Percentiles rank a stretch among this genome's conserved stretches.
These are phyloP conservation scores for Pseudococcus longispinus DNA, from an alignment of 2,888 invertebrate genomes.

Conservation along the genomic window DNA sequence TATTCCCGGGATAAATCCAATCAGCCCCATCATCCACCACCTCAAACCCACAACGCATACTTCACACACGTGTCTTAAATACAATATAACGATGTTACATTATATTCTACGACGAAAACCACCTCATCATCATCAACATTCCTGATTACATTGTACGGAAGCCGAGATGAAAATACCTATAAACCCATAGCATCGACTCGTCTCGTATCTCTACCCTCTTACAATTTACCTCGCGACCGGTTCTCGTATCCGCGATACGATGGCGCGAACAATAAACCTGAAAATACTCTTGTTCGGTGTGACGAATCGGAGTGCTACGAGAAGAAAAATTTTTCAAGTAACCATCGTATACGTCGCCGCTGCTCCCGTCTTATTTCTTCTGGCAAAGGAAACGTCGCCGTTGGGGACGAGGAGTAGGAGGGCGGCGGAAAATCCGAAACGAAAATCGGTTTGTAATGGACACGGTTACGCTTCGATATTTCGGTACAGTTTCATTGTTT, in stretches of 20 bases:
- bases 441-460: conserved; percentile 38
- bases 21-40: too few relatives aligned
- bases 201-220: neutral
- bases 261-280: conserved; percentile 15
- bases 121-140: neutral
- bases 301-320: neutral
- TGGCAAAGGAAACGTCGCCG: neutral
- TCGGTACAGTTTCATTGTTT: conserved; percentile 40
- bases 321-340: conserved; percentile 13
- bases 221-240: neutral
- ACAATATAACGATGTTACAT: neutral
- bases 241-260: neutral
- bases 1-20: too few relatives aligned
- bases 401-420: neutral
- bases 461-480: conserved; percentile 44
- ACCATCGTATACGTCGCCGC: neutral
- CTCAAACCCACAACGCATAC: too few relatives aligned
- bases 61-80: too few relatives aligned
- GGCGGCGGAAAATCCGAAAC: neutral
- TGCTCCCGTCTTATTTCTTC: neutral
- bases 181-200: neutral
- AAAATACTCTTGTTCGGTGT: neutral
- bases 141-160: neutral
- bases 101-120: neutral
- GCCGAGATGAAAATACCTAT: neutral